phyloP scores from a whole-genome alignment of 2,113 vertebrate genomes.

The Pogona vitticeps region DNA sequence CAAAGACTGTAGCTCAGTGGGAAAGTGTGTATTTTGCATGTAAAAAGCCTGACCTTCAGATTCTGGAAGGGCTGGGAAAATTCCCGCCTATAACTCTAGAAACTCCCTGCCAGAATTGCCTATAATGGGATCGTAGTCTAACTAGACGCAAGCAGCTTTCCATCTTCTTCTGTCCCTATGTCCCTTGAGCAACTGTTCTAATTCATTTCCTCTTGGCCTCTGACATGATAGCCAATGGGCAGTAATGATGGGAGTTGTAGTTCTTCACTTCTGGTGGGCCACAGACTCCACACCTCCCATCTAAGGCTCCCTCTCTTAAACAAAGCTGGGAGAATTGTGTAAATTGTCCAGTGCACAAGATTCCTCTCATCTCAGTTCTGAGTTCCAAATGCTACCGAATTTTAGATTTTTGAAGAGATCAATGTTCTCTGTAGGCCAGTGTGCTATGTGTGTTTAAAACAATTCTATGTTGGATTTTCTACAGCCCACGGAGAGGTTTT shows the following conservation, averaged over 20 bases:
- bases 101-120: neutral
- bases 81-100: neutral
- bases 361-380: constrained; percentile 62
- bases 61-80: neutral
- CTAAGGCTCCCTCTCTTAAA: neutral
- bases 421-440: constrained; percentile 37
- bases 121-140: too few species aligned
- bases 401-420: constrained; percentile 58
- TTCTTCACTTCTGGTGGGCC: neutral
- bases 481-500: constrained; percentile 53
- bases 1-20: neutral
- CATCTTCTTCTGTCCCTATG: neutral
- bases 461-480: constrained; percentile 52
- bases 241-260: neutral
- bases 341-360: neutral
- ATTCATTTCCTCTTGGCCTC: neutral
- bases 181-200: neutral
- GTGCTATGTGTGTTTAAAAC: neutral
- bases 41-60: neutral
- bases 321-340: neutral
- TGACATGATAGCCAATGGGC: neutral
- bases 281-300: too few species aligned
- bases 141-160: neutral
- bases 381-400: constrained; percentile 60
- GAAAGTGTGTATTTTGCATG: neutral